A percentile compares a stretch with the other conserved stretches of the same genome.
These are phyloP conservation scores for Dicyrtoma fusca DNA, from an alignment of 2,888 invertebrate genomes.

Conservation along the genomic window DNA sequence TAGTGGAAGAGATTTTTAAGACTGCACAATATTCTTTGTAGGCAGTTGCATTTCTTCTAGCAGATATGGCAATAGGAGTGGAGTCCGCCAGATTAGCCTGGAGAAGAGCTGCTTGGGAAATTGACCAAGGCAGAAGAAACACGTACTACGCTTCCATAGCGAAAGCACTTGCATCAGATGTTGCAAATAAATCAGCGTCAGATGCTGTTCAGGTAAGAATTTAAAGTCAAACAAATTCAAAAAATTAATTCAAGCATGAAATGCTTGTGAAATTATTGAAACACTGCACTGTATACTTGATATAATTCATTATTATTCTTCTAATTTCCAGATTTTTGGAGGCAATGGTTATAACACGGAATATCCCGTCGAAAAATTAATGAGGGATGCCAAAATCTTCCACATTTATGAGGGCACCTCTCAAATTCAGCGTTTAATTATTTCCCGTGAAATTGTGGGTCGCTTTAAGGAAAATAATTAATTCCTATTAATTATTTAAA, in stretches of 20 bases:
- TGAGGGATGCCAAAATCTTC: slow-evolving; percentile 99
- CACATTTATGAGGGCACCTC: slow-evolving; percentile 98
- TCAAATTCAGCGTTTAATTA: slow-evolving; percentile 76
- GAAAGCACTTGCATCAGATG: slow-evolving; percentile 89
- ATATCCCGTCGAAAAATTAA: slow-evolving; percentile 97
- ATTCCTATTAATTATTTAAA: neutral
- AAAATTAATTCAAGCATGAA: neutral
- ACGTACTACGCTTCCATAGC: slow-evolving; percentile 90
- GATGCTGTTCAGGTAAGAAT: slow-evolving; percentile 77
- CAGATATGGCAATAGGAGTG: slow-evolving; percentile 72
- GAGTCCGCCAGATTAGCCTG: slow-evolving; percentile 85
- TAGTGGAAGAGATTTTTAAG: neutral
- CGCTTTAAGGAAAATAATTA: slow-evolving; percentile 20
- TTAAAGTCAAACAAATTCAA: neutral
- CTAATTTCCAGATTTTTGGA: slow-evolving; percentile 74
- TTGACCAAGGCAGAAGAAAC: slow-evolving; percentile 79
- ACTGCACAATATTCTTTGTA: too few species aligned
- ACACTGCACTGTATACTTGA: neutral
- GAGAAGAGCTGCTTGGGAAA: slow-evolving; percentile 85
- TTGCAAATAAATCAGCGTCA: slow-evolving; percentile 89
- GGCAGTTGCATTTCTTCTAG: slow-evolving; percentile 90
- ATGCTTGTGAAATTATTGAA: neutral
- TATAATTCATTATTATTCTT: neutral
- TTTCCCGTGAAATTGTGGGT: slow-evolving; percentile 33
- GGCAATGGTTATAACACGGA: slow-evolving; percentile 96